Conservation (phyloP, 2,113 vertebrate species). For the human (Homo sapiens) region DNA sequence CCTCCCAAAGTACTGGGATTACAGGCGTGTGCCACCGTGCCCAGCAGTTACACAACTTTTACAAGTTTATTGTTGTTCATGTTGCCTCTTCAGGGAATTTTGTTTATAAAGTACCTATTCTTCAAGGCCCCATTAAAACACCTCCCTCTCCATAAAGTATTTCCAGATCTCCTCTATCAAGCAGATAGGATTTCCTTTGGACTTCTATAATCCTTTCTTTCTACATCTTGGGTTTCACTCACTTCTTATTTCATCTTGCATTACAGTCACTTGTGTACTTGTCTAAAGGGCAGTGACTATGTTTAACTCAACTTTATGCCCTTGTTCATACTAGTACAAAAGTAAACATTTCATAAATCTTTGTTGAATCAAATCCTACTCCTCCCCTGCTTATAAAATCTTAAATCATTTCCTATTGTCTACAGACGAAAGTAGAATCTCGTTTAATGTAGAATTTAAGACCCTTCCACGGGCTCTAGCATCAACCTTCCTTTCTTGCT, state of each 20-base stretch:
- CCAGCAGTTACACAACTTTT: background rate
- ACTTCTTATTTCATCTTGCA: background rate
- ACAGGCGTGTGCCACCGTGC: too few relatives aligned
- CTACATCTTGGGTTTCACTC: background rate
- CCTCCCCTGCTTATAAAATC: background rate
- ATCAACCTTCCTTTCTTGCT: background rate
- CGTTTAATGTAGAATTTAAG: background rate
- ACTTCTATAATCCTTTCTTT: background rate
- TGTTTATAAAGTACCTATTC: background rate
- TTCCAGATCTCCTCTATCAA: background rate
- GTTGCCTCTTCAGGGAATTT: background rate
- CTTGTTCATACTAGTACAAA: background rate
- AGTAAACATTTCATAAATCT: constrained; percentile 27
- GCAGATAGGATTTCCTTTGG: background rate
- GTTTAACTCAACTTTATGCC: constrained; percentile 16
- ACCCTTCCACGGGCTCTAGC: background rate
- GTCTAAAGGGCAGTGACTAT: background rate
- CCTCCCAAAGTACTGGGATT: too few relatives aligned
- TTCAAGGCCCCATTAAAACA: background rate
- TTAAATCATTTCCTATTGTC: background rate
- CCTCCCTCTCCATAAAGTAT: background rate
- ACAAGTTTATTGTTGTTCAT: background rate
- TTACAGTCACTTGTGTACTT: background rate
- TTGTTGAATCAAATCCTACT: background rate
- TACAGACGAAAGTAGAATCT: background rate